Percentiles rank a stretch among this genome's conserved stretches.
Conservation (phyloP, 2,797 vertebrate genomes). For the Okamejei kenojei region DNA sequence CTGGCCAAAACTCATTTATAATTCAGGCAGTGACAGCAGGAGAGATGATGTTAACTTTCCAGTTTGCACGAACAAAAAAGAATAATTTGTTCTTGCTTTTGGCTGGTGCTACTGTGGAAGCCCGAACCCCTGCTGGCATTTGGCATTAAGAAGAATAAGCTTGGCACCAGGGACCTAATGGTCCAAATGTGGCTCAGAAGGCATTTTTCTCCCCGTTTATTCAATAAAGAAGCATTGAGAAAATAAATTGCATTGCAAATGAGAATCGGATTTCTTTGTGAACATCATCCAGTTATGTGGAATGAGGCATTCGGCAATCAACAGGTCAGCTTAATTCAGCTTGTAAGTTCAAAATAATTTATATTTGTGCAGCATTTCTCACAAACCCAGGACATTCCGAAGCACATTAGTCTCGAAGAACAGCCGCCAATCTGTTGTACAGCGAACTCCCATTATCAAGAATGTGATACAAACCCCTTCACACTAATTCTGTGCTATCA, state of each 20-base stretch:
- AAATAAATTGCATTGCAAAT: constrained; percentile 11
- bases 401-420: too few relatives aligned
- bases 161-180: background rate
- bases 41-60: constrained; percentile 9
- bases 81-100: background rate
- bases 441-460: too few relatives aligned
- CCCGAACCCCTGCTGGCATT: background rate
- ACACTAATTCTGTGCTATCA: too few relatives aligned
- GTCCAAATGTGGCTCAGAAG: background rate
- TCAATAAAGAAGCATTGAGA: constrained; percentile 9
- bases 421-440: too few relatives aligned
- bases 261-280: background rate
- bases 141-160: constrained; percentile 23
- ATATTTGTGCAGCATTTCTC: too few relatives aligned
- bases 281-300: background rate
- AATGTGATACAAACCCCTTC: too few relatives aligned
- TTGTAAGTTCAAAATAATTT: too few relatives aligned
- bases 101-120: background rate
- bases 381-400: too few relatives aligned
- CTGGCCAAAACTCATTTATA: constrained; percentile 10
- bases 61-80: constrained; percentile 6
- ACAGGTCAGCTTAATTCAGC: background rate
- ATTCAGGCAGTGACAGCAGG: constrained; percentile 17
- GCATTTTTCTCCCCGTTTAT: background rate
- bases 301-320: background rate